Conservation (phyloP, 2,797 vertebrate species). For the Fistularia commersonii region DNA sequence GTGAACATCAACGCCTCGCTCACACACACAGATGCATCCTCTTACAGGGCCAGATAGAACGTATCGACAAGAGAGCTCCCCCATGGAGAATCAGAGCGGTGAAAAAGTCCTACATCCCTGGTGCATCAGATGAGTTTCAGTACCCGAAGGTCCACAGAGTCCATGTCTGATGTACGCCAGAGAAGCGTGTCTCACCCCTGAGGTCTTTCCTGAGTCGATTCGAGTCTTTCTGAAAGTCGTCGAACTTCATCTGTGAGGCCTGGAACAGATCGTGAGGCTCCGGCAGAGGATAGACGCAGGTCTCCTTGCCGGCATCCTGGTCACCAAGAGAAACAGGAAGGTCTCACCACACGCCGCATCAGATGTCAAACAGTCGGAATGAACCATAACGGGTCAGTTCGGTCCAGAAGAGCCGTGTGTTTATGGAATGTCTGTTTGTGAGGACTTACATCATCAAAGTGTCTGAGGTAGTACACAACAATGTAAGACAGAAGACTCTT, state of each 20-base stretch:
- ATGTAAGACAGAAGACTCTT: constrained; percentile 91
- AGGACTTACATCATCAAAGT: constrained; percentile 89
- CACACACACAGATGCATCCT: too few species aligned
- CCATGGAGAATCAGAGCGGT: too few species aligned
- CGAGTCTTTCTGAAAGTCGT: constrained; percentile 94
- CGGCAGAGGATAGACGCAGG: constrained; percentile 88
- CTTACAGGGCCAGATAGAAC: too few species aligned
- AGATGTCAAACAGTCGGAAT: too few species aligned
- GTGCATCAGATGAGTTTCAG: background rate
- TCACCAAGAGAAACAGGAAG: constrained; percentile 9
- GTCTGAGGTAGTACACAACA: constrained; percentile 91
- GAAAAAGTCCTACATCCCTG: too few species aligned
- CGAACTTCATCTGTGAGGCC: constrained; percentile 95
- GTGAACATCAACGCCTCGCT: too few species aligned
- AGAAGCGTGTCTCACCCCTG: constrained; percentile 74
- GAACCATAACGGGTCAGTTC: too few species aligned
- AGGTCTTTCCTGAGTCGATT: constrained; percentile 89
- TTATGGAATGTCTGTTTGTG: too few species aligned
- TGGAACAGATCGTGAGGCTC: constrained; percentile 97
- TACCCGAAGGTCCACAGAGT: background rate
- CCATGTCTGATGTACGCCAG: background rate
- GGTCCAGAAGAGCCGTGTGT: too few species aligned
- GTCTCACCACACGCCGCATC: too few species aligned
- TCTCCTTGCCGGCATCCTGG: constrained; percentile 91
- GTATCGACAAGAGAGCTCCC: too few species aligned